Base-by-base conservation (phyloP, 2,888 invertebrate genomes). In the Operophtera brumata region DNA sequence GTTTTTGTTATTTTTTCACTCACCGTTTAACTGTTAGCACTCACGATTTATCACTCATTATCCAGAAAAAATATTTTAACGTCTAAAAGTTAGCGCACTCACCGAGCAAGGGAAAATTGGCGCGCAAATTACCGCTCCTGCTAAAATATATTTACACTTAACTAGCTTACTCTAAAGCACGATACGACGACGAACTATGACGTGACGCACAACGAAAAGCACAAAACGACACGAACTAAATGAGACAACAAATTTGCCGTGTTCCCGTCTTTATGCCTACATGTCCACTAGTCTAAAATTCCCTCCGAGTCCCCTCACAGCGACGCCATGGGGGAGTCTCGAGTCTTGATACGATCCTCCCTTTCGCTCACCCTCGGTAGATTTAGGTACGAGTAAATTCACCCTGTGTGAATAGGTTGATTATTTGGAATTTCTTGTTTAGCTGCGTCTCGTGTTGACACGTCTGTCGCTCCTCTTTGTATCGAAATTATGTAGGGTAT, bases 211-310 rank as follows among this genome's bases (percentile, higher is more conserved):
- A 81, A 90, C 85, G 82, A 85, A 90, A 90, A 85, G 79, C 86
- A 90, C 88, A 84, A 86, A 84, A 89, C 85, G 82, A 86, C 86
- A 88, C 87, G 87, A 90, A 90, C 82, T 88, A 90, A 90, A 89
- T 84, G 82, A 86, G 87, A 88, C 90, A 91, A 90, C 91, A 84
- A 87, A 83, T 82, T 83, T 84, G 90, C 88, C 91, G 91, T 91
- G 91, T 90, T 86, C 77, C 82, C 90, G 87, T 86, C 87, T 86
- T 87, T 89, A 90, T 90, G 89, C 86, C 91, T 90, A 91, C 91
- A 91, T 91, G 90, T 86, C 91, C 90, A 91, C 91, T 91, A 90
- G 90, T 84, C 89, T 88, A 89, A 89, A 89, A 88, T 84, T 85
- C 83, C 82, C 86, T 83, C 82, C 70, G 86, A 80, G 72, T 81